phyloP scores from a whole-genome alignment of 2,888 invertebrate genomes.

The Rotaria socialis region DNA sequence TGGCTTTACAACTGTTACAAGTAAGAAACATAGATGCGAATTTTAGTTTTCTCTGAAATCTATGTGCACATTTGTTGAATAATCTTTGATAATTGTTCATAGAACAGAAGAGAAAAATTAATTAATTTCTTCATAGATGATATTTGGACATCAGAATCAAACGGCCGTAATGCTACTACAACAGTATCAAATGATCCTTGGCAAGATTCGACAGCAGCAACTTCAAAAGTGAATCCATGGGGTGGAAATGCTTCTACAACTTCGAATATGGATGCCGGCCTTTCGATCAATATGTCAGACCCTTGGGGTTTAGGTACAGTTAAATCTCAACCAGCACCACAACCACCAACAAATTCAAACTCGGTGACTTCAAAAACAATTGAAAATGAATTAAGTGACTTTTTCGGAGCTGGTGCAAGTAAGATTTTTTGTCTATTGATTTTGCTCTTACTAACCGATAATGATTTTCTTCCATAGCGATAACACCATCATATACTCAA shows the following conservation, averaged over 20 bases:
- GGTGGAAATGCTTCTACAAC: background rate
- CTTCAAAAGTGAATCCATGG: background rate
- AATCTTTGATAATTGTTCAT: no score
- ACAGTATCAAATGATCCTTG: background rate
- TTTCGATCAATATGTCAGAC: background rate
- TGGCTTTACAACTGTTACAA: background rate
- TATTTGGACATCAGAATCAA: background rate
- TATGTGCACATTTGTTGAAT: no score
- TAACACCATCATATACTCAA: background rate
- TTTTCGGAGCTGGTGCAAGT: background rate
- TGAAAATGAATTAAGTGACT: constrained; percentile 31
- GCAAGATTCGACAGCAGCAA: background rate
- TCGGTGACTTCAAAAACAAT: background rate
- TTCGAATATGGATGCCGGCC: background rate
- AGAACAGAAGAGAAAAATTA: no score
- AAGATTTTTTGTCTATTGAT: background rate
- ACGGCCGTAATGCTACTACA: background rate
- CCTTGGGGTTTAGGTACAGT: background rate
- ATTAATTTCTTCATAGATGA: background rate
- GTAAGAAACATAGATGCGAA: background rate
- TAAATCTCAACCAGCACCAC: background rate
- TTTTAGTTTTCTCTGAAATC: background rate
- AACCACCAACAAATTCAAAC: background rate
- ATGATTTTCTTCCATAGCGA: background rate
- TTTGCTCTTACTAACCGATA: background rate